These are phyloP conservation scores for Pantala flavescens DNA, from an alignment of 1,140 invertebrate species.

Conservation along the genomic window DNA sequence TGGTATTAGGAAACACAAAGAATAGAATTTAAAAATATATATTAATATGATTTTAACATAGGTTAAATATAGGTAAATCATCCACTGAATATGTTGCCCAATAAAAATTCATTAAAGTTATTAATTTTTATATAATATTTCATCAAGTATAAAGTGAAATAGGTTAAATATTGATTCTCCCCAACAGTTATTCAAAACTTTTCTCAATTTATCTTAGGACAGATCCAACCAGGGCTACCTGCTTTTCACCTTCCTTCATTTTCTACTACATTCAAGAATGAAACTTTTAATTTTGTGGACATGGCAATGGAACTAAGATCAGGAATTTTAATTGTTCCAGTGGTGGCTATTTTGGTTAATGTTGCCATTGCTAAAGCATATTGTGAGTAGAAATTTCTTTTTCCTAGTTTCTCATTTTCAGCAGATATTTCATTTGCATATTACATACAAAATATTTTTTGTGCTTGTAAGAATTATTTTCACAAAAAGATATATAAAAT, in stretches of 20 bases:
- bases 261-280: constrained; percentile 39
- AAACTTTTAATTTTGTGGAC: constrained; percentile 43
- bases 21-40: no score
- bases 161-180: no score
- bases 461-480: no score
- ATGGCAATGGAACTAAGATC: constrained; percentile 54
- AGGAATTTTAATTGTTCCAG: constrained; percentile 54
- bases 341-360: constrained; percentile 62
- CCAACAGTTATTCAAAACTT: no score
- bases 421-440: no score
- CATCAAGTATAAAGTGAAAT: not conserved
- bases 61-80: no score
- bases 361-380: constrained; percentile 72
- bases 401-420: no score
- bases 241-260: constrained; percentile 42
- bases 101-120: constrained; percentile 51
- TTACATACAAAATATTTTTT: no score
- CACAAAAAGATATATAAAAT: no score
- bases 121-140: constrained; percentile 12
- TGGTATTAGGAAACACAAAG: no score
- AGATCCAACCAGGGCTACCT: constrained; percentile 50
- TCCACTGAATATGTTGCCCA: no score
- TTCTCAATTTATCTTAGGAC: constrained; percentile 35
- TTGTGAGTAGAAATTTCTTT: constrained; percentile 36
- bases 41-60: no score